A percentile compares a stretch with the other conserved stretches of the same genome.
These are phyloP conservation scores for Timandra comae DNA, from an alignment of 2,888 invertebrate genomes.

Conservation along the genomic window DNA sequence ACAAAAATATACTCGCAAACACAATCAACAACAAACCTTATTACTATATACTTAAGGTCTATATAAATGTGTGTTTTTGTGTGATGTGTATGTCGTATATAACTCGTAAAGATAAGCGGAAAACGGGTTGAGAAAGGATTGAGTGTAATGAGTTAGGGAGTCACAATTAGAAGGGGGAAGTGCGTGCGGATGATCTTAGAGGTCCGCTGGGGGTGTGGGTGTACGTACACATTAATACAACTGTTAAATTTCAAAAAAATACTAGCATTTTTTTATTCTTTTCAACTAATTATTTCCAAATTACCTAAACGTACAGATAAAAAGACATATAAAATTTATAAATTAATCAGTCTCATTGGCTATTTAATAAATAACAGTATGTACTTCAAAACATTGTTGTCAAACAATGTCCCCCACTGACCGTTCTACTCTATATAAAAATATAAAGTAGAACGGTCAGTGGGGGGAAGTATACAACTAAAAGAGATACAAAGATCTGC, in stretches of 20 bases:
- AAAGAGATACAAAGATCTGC: no score
- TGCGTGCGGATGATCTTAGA: conserved; percentile 69
- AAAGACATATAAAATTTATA: no score
- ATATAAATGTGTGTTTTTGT: conserved; percentile 3
- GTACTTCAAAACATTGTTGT: no score
- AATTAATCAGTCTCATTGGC: no score
- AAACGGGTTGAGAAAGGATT: conserved; percentile 65
- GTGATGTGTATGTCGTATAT: background rate
- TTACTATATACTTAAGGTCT: conserved; percentile 2
- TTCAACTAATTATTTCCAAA: no score
- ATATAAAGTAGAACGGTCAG: no score
- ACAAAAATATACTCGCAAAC: conserved; percentile 1
- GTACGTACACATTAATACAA: conserved; percentile 8
- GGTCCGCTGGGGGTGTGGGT: conserved; percentile 28
- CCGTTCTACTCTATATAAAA: no score
- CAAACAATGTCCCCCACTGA: no score
- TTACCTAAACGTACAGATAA: conserved; percentile 3
- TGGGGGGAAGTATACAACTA: no score
- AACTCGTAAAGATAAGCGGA: conserved; percentile 57
- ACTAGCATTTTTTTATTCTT: no score
- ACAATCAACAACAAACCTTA: background rate
- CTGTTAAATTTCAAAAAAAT: no score
- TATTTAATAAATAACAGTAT: no score
- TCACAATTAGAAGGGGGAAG: conserved; percentile 74
- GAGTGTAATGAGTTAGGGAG: conserved; percentile 70